Evolutionary conservation across 2,113 vertebrate genomes (phyloP).

Genomic region (Pavo muticus): DNA sequence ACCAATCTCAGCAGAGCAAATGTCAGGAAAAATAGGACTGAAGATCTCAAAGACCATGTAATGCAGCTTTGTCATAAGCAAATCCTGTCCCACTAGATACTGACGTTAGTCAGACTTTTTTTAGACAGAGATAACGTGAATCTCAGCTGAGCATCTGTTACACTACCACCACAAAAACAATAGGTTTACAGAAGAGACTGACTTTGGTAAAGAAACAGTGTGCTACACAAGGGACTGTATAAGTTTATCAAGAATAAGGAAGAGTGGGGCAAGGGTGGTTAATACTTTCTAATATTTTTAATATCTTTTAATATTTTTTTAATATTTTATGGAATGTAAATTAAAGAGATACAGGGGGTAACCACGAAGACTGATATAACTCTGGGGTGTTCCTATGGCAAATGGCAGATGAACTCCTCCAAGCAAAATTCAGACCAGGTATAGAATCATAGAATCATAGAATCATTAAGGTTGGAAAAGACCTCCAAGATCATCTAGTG

Average conservation of each 20-base stretch:
- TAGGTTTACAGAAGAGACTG: neutral
- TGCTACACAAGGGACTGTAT: neutral
- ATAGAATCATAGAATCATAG: neutral
- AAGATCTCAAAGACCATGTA: neutral
- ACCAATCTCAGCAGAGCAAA: neutral
- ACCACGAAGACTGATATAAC: neutral
- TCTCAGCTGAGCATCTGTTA: fast-evolving
- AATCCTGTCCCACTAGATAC: neutral
- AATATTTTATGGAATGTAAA: neutral
- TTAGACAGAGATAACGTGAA: neutral
- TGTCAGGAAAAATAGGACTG: neutral
- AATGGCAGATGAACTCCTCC: neutral
- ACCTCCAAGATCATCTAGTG: too few species aligned
- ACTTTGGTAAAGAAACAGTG: fast-evolving
- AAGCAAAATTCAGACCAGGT: fast-evolving
- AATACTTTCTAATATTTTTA: neutral
- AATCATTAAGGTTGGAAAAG: too few species aligned
- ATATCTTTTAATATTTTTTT: too few species aligned
- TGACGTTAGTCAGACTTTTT: neutral
- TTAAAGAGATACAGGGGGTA: neutral
- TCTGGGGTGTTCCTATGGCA: neutral
- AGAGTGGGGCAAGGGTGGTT: neutral
- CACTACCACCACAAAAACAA: neutral
- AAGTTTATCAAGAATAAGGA: neutral
- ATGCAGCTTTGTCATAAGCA: neutral